Evolutionary conservation across 2,797 vertebrate genomes (phyloP), one percentile per base, ranked within the genome.

Genomic region (Danio kyathit): DNA sequence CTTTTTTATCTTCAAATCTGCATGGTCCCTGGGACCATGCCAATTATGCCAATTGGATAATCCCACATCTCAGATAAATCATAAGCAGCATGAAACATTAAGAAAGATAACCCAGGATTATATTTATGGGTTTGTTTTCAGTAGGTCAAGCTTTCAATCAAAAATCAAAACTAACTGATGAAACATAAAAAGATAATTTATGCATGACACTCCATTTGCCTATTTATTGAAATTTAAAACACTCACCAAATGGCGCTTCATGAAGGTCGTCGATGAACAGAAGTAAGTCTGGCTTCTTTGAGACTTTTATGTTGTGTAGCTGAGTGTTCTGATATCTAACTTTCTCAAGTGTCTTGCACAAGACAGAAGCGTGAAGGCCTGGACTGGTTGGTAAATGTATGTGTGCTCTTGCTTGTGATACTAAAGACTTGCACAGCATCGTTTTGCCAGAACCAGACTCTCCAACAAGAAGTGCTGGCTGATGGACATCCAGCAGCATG

Each of bases 401-500:
- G 78, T 90, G 91, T 0, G 90, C 81, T 75, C 88, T 90, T 57
- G 89, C 84, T 57, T 91, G 91, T 73, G 87, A 88, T 74, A 94
- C 84, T 11, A 96, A 82, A 49, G 83, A 76, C 80, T 92, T 90
- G 52, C 93, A 94, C 72, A 96, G 86, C 13, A 88, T 86, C 4
- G 94, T 94, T 91, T 96, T 97, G 60, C 96, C 96, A 44, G 92
- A 89, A 16, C 91, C 89, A 0, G 89, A 84, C 82, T 96, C 95
- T 77, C 96, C 96, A 5, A 92, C 89, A 40, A 97, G 87, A 74
- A 97, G 65, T 59, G 93, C 91, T 0, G 96, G 94, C 56, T 93
- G 93, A 19, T 90, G 90, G 13, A 88, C 84, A 16, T 90, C 88
- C 83, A 95, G 71, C 87, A 97, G 91, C 74, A 94, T 78, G 69